phyloP scores from a whole-genome alignment of 2,113 vertebrate genomes.

The Cephalophus harveyi region DNA sequence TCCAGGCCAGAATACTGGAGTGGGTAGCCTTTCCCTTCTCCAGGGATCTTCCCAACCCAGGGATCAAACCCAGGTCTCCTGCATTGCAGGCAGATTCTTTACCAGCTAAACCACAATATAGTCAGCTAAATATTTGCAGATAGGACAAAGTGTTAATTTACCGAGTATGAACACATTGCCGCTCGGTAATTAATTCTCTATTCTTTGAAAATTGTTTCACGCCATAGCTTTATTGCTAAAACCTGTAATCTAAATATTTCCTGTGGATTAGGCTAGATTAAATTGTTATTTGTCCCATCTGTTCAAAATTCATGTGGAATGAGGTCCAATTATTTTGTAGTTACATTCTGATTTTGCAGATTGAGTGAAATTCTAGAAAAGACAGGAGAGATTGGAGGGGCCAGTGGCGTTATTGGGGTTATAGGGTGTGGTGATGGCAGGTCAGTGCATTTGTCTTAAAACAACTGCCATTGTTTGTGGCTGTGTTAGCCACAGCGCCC shows the following conservation, averaged over 20 bases:
- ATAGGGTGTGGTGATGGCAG: neutral
- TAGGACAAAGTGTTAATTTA: conserved; percentile 5
- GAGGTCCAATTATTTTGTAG: neutral
- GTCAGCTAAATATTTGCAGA: neutral
- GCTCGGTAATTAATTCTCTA: neutral
- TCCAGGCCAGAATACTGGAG: neutral
- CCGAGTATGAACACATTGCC: neutral
- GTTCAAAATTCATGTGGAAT: neutral
- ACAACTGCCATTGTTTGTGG: neutral
- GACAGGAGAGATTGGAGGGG: neutral
- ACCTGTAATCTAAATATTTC: neutral
- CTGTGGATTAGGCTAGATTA: neutral
- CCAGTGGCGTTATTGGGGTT: neutral
- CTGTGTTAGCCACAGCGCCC: neutral
- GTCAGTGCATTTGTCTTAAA: neutral
- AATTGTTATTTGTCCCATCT: neutral
- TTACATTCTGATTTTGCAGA: neutral
- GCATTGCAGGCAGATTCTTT: neutral
- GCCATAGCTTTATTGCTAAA: neutral
- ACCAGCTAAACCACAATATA: neutral
- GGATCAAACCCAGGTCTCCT: neutral
- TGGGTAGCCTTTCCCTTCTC: neutral
- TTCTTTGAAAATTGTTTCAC: conserved; percentile 4
- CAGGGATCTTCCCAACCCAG: neutral
- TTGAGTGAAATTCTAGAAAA: neutral